Base-by-base conservation (phyloP, 2,113 vertebrate genomes). In the Eulemur macaco region DNA sequence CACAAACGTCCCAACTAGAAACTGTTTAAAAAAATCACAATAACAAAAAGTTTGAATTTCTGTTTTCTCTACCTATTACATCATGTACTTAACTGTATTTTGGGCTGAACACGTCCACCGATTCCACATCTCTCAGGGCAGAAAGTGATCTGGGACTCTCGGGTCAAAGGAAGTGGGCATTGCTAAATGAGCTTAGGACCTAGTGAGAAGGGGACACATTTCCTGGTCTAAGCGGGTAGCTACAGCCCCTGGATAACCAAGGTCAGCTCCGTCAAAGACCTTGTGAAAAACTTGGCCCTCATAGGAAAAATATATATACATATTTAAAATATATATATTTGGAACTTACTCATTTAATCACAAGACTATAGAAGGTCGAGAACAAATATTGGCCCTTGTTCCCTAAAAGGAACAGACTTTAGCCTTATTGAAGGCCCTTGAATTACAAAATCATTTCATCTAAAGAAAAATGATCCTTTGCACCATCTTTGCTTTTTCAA, bases 401-500 rank as follows among this genome's bases (percentile, higher is more conserved):
- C n/a, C 73, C 81, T 94, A 92, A 88, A 87, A 92, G 31, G 23
- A 42, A 77, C 13, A n/a, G 64, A 52, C 29, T 82, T 96, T 78
- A 89, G 58, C 25, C n/a, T 92, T 92, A 64, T 13, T 80, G 82
- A 95, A 95, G 71, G 77, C 92, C 87, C 68, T 50, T 50, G 73
- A 81, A 83, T 94, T 92, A 81, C 27, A 78, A 94, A 96, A 95
- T 92, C 80, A 83, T 89, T 71, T 89, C 80, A 68, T 92, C 50
- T 91, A 42, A 84, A 12, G 58, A 80, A 96, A 89, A 63, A 56
- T 97, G 94, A 96, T 64, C 58, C 60, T 84, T 95, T 96, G 91
- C 58, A 92, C 31, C n/a, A 42, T 97, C 96, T 96, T 95, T 97
- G 50, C 66, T 91, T 98, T 98, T 97, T 98, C 97, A 97, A 98